phyloP scores from a whole-genome alignment of 2,888 invertebrate species.

The Tryphoninae sp. region DNA sequence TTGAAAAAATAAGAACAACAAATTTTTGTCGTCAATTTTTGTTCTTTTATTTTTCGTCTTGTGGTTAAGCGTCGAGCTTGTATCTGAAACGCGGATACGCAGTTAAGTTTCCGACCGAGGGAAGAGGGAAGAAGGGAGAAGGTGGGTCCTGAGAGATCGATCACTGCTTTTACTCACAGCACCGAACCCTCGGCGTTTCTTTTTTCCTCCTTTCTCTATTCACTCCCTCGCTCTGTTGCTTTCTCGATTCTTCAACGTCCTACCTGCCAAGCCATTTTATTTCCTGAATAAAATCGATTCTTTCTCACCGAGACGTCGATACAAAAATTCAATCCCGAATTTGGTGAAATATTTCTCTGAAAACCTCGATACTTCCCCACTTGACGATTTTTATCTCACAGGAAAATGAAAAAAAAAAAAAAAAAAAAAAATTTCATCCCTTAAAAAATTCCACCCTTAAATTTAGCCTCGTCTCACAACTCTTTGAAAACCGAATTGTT shows the following conservation, averaged over 20 bases:
- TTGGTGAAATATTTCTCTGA: not conserved
- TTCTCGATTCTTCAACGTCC: not conserved
- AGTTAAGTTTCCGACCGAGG: slow-evolving; percentile 35
- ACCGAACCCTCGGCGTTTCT: not conserved
- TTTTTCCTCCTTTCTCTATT: slow-evolving; percentile 16
- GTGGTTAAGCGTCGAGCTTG: slow-evolving; percentile 18
- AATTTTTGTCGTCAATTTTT: too few relatives aligned
- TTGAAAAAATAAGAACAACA: too few relatives aligned
- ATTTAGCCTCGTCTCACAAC: too few relatives aligned
- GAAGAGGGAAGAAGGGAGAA: slow-evolving; percentile 10
- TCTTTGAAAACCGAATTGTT: too few relatives aligned
- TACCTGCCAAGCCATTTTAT: not conserved
- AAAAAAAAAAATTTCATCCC: too few relatives aligned
- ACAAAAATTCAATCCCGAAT: not conserved
- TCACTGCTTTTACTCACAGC: slow-evolving; percentile 31
- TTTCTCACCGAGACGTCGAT: not conserved
- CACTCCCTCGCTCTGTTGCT: not conserved
- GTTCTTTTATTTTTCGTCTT: too few relatives aligned
- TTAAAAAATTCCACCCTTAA: too few relatives aligned
- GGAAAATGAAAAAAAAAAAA: too few relatives aligned
- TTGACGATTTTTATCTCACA: too few relatives aligned
- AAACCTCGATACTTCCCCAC: too few relatives aligned
- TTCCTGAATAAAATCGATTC: slow-evolving; percentile 6
- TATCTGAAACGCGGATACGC: slow-evolving; percentile 24
- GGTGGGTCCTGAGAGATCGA: slow-evolving; percentile 33